These are phyloP conservation scores for Lissonota sp. DNA, from an alignment of 2,888 invertebrate species.

Conservation along the genomic window DNA sequence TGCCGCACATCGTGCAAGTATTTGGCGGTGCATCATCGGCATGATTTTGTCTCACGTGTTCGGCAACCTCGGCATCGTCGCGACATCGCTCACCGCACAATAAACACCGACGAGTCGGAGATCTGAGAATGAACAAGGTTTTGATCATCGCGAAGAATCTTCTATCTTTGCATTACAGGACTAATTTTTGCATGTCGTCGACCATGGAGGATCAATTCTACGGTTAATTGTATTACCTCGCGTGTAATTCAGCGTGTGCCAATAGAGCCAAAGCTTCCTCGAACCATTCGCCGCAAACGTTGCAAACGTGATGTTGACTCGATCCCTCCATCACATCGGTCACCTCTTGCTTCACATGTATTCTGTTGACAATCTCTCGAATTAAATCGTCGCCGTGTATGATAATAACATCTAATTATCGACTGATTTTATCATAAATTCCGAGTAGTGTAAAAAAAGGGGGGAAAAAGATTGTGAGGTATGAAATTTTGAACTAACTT, in stretches of 20 bases:
- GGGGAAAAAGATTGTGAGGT: slow-evolving; percentile 9
- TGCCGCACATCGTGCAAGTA: slow-evolving; percentile 88
- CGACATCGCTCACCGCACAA: slow-evolving; percentile 88
- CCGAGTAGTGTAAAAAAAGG: neutral
- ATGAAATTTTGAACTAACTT: slow-evolving; percentile 80
- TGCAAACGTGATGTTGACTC: slow-evolving; percentile 88
- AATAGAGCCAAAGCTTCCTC: slow-evolving; percentile 90
- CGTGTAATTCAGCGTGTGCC: slow-evolving; percentile 92
- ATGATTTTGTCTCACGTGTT: slow-evolving; percentile 87
- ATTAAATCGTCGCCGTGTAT: no score
- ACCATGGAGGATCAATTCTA: no score
- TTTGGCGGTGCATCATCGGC: slow-evolving; percentile 87
- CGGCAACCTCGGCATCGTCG: slow-evolving; percentile 87
- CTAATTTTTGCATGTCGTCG: neutral
- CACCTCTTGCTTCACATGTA: slow-evolving; percentile 81
- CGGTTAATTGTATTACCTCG: slow-evolving; percentile 81
- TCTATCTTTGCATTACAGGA: neutral
- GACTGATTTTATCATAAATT: no score
- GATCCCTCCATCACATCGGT: slow-evolving; percentile 76
- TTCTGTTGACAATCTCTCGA: slow-evolving; percentile 69
- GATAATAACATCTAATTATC: no score
- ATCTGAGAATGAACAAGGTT: slow-evolving; percentile 68
- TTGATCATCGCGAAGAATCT: neutral
- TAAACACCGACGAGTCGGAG: slow-evolving; percentile 85
- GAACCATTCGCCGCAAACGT: slow-evolving; percentile 92